Conservation (phyloP, 2,113 vertebrate genomes). For the Myotis davidii region DNA sequence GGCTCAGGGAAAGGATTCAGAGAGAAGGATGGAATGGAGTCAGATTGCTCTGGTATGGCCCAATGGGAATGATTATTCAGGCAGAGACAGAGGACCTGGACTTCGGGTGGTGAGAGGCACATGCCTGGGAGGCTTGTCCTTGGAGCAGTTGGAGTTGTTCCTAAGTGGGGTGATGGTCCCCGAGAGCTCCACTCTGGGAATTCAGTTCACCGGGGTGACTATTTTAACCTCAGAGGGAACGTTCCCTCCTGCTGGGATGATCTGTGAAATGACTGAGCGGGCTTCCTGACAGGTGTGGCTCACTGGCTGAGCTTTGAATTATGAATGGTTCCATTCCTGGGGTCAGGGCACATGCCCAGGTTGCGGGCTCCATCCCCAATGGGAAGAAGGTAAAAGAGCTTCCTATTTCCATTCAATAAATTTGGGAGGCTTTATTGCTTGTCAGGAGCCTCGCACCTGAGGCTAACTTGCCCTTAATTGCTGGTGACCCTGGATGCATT, state of each 20-base stretch:
- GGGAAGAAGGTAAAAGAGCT: background rate
- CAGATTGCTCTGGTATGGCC: background rate
- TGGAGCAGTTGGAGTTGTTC: too few species aligned
- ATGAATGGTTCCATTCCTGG: too few species aligned
- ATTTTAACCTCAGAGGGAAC: background rate
- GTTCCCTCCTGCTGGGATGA: background rate
- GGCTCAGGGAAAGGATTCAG: background rate
- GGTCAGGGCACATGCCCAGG: too few species aligned
- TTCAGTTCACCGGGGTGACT: background rate
- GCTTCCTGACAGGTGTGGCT: too few species aligned
- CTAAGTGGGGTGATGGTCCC: background rate
- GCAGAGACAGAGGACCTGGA: background rate
- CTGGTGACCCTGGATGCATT: background rate
- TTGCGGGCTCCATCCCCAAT: background rate
- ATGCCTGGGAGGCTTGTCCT: background rate
- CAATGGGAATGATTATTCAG: background rate
- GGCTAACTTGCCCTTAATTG: background rate
- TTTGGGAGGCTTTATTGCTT: background rate
- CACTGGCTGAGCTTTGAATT: too few species aligned
- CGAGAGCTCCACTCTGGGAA: background rate
- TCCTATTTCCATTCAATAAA: background rate
- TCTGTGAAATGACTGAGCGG: background rate
- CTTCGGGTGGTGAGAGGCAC: background rate
- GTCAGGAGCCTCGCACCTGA: background rate
- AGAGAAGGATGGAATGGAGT: background rate